A percentile compares a stretch with the other conserved stretches of the same genome.
These are phyloP conservation scores for Clunio marinus DNA, from an alignment of 2,888 invertebrate species.

Conservation along the genomic window DNA sequence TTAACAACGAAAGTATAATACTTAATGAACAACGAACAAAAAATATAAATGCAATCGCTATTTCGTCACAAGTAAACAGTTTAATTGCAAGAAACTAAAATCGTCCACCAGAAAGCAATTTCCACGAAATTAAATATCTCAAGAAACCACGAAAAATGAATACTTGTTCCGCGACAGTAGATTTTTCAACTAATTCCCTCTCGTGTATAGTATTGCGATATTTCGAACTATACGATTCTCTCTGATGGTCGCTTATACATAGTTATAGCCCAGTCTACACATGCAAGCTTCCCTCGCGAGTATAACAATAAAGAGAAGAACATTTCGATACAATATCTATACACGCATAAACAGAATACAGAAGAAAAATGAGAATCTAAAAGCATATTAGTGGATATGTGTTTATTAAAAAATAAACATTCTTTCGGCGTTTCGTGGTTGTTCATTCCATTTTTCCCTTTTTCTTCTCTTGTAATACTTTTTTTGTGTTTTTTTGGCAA, in stretches of 20 bases:
- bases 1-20: no score
- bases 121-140: neutral
- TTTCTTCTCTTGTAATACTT: no score
- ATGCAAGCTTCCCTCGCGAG: neutral
- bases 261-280: neutral
- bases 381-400: constrained; percentile 3
- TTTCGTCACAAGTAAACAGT: no score
- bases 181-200: constrained; percentile 35
- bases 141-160: constrained; percentile 28
- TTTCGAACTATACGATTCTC: neutral
- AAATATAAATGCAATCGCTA: no score
- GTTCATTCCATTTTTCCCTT: neutral
- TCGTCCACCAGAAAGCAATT: neutral
- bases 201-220: constrained; percentile 33
- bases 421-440: constrained; percentile 9
- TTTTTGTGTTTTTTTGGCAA: neutral
- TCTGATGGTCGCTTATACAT: neutral
- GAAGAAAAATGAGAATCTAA: neutral
- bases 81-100: no score
- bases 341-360: neutral
- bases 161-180: constrained; percentile 36
- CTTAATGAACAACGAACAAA: no score
- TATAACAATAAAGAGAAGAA: neutral
- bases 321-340: constrained; percentile 10
- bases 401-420: constrained; percentile 10